Base-by-base conservation (phyloP, 1,140 invertebrate species). In the Temnothorax longispinosus region DNA sequence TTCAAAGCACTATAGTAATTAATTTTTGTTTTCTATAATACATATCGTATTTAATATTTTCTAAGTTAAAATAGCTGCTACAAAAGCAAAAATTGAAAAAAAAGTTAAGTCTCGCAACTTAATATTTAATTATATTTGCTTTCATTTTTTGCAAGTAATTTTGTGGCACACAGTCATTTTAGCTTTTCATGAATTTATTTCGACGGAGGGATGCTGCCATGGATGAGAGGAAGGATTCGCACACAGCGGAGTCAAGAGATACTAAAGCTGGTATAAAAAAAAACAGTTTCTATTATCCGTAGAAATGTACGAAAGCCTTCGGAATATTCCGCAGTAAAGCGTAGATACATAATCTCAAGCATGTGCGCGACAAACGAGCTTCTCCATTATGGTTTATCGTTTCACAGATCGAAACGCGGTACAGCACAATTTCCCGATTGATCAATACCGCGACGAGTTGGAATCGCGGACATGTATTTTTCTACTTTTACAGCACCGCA, bases 351-450 rank as follows among this genome's bases (percentile, higher is more conserved):
- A 84, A 84, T 84, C 69, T 84, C 69, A 32, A 60, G 41, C n/a
- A 56, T 75, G 54, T 84, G 54, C 41, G 38, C 80, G 80, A 84
- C 80, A 84, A 84, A 75, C 56, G 44, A 74, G 67, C n/a, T 50
- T 71, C 56, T 72, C 84, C 84, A 89, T 89, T 89, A 89, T 75
- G 50, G 69, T 87, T 87, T 74, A 82, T 89, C 62, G 84, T 89
- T 87, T 71, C 69, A 41, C 47, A 21, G 32, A 10, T 71, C 69
- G 41, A 89, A 87, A 41, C 56, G 56, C 56, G 56, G 50, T 56
- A n/a, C 60, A 21, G 27, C 54, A 38, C 77, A 71, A 71, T 74
- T 87, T 69, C 50, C 80, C 76, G 60, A 86, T 88, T 27, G 52
- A 84, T 84, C 44, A 32, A 84, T 84, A 75, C 2, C 65, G 13